Conservation (phyloP, 2,797 vertebrate genomes). For the Arrhamphus sclerolepis region DNA sequence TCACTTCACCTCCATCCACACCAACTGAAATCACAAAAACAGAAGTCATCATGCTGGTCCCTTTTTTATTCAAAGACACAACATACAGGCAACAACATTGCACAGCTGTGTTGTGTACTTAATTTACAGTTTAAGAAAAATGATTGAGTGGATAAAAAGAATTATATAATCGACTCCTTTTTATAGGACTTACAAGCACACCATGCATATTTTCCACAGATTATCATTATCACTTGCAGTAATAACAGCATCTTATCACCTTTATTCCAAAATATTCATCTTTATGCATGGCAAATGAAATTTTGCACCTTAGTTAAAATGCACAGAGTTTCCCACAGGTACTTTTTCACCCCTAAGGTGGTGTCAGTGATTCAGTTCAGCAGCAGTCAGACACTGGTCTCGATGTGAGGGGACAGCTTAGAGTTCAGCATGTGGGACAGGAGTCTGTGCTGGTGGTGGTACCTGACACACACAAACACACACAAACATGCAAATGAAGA, state of each 20-base stretch:
- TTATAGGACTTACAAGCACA: background rate
- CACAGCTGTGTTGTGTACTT: background rate
- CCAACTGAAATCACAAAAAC: background rate
- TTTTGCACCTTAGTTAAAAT: too few species aligned
- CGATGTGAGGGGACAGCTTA: constrained; percentile 76
- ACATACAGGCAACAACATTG: constrained; percentile 41
- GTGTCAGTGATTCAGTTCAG: background rate
- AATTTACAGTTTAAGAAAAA: constrained; percentile 19
- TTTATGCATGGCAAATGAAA: too few species aligned
- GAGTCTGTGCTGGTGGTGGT: constrained; percentile 78
- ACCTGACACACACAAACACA: constrained; percentile 68
- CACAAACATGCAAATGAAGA: background rate
- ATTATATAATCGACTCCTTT: background rate
- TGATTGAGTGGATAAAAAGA: background rate
- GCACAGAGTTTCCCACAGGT: background rate
- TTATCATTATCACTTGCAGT: too few species aligned
- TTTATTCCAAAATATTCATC: too few species aligned
- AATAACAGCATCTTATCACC: too few species aligned
- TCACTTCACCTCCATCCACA: background rate
- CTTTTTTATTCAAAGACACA: constrained; percentile 26
- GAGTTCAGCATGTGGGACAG: constrained; percentile 74
- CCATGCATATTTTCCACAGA: background rate
- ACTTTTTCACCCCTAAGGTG: background rate
- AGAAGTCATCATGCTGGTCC: constrained; percentile 9
- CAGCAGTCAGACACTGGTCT: constrained; percentile 80